Conservation (phyloP, 2,888 invertebrate species). For the Aphidius colemani region DNA sequence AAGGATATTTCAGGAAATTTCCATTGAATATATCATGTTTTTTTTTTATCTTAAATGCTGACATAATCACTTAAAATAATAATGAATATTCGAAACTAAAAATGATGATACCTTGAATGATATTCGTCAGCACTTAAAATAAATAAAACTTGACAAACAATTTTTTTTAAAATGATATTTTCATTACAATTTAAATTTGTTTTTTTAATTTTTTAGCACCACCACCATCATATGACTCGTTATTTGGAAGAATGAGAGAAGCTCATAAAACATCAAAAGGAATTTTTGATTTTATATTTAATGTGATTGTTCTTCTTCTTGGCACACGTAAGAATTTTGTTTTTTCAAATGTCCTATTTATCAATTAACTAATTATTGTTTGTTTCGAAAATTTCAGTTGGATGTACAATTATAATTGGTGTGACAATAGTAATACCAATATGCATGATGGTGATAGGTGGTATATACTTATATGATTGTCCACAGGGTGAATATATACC, state of each 20-base stretch:
- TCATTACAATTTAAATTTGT: too few relatives aligned
- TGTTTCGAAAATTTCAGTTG: conserved; percentile 62
- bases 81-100: too few relatives aligned
- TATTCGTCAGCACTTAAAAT: too few relatives aligned
- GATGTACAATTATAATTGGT: conserved; percentile 69
- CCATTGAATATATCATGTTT: neutral
- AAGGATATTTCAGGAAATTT: conserved; percentile 2
- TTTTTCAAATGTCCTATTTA: neutral
- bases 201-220: conserved; percentile 60
- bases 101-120: too few relatives aligned
- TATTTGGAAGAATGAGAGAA: conserved; percentile 69
- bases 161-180: too few relatives aligned
- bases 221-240: conserved; percentile 71
- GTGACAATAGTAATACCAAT: conserved; percentile 69
- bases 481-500: conserved; percentile 72
- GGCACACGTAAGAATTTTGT: conserved; percentile 65
- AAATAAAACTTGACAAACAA: too few relatives aligned
- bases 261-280: conserved; percentile 67
- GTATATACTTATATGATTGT: conserved; percentile 69
- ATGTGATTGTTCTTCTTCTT: conserved; percentile 65
- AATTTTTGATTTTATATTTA: conserved; percentile 67
- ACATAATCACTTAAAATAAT: too few relatives aligned
- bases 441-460: conserved; percentile 72
- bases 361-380: neutral
- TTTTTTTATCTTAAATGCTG: conserved; percentile 19